Conservation (phyloP, 2,797 vertebrate species). For the Buceros bicornis region DNA sequence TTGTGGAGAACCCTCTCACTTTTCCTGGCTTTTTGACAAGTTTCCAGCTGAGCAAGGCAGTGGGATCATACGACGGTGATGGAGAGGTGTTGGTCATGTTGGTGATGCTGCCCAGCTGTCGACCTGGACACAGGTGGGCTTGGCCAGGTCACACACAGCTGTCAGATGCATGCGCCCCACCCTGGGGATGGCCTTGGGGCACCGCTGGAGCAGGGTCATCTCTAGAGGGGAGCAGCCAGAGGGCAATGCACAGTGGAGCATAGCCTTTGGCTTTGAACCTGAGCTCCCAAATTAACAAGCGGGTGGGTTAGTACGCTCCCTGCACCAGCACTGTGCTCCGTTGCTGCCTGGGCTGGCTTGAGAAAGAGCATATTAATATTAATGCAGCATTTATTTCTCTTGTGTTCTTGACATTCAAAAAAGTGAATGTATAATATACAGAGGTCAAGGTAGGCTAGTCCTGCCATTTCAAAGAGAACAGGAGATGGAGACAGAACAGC, state of each 20-base stretch:
- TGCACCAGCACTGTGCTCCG: not conserved
- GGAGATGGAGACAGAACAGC: not conserved
- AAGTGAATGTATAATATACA: constrained; percentile 9
- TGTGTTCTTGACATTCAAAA: constrained; percentile 19
- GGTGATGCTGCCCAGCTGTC: not conserved
- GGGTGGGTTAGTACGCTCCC: not conserved
- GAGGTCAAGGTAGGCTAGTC: not conserved
- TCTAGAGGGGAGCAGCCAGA: not conserved
- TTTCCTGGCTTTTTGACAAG: not conserved
- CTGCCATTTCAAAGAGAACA: not conserved
- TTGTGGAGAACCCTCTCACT: not conserved
- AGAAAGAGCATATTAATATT: constrained; percentile 5
- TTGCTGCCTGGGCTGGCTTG: not conserved
- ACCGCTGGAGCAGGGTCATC: not conserved
- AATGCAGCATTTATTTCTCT: constrained; percentile 15
- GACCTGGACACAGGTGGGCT: not conserved
- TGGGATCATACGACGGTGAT: not conserved
- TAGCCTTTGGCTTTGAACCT: not conserved
- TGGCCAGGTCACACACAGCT: not conserved
- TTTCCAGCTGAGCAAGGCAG: not conserved
- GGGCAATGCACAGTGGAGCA: accelerated
- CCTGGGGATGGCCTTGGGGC: accelerated
- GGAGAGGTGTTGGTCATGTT: not conserved
- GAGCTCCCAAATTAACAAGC: not conserved
- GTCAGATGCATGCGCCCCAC: not conserved